Evolutionary conservation across 2,797 vertebrate genomes (phyloP).

Genomic region (Sebastes trivittatus): DNA sequence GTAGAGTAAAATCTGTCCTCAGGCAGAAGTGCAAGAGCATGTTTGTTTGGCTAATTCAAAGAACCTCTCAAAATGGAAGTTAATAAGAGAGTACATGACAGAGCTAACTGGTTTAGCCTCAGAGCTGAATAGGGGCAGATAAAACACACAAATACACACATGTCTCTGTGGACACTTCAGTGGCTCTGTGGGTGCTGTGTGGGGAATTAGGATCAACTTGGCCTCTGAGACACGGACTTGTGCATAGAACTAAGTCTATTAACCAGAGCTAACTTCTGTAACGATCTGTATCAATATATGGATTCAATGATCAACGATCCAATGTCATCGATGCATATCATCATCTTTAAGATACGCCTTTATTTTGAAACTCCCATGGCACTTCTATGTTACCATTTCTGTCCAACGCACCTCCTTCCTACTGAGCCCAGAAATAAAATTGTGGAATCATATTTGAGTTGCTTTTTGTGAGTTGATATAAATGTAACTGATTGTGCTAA

Average conservation of each 20-base stretch:
- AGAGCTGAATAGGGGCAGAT: constrained; percentile 8
- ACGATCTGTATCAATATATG: not conserved
- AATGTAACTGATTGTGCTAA: too few relatives aligned
- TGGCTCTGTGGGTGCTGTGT: constrained; percentile 11
- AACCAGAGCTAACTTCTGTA: constrained; percentile 19
- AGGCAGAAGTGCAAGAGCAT: not conserved
- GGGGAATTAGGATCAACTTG: constrained; percentile 30
- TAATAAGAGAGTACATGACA: constrained; percentile 30
- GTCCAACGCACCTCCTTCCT: too few relatives aligned
- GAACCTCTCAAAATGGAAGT: constrained; percentile 44
- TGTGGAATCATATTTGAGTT: too few relatives aligned
- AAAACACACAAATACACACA: constrained; percentile 1
- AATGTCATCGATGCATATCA: too few relatives aligned
- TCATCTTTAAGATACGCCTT: too few relatives aligned
- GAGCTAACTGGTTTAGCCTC: constrained; percentile 8
- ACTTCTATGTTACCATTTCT: accelerated
- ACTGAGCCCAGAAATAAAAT: too few relatives aligned
- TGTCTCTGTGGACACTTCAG: constrained; percentile 27
- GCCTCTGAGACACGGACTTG: constrained; percentile 14
- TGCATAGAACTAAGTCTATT: constrained; percentile 15
- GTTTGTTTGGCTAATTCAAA: constrained; percentile 55
- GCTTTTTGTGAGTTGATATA: too few relatives aligned
- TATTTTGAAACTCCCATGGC: too few relatives aligned
- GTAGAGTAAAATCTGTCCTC: constrained; percentile 4
- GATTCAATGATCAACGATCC: too few relatives aligned